Conservation (phyloP, 2,113 vertebrate genomes). For the Gallinago paraguaiae region DNA sequence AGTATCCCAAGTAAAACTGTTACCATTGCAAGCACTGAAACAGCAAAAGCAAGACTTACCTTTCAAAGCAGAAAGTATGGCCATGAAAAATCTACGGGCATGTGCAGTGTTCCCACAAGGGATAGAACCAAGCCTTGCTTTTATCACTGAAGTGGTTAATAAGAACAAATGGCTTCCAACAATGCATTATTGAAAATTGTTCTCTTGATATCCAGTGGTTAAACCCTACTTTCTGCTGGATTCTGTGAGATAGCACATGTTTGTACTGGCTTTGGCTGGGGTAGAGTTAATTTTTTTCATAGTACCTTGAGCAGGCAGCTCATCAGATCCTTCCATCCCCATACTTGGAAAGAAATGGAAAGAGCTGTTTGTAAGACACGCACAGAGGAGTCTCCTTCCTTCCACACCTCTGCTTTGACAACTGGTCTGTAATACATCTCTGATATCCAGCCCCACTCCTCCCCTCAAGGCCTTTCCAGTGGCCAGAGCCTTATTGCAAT, state of each 20-base stretch:
- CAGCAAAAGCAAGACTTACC: background rate
- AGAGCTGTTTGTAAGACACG: background rate
- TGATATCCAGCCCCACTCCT: background rate
- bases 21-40: background rate
- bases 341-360: background rate
- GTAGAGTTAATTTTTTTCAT: background rate
- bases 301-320: background rate
- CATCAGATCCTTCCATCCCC: background rate
- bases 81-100: background rate
- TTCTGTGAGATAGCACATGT: background rate
- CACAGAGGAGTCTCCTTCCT: background rate
- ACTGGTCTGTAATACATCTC: background rate
- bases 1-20: background rate
- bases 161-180: background rate
- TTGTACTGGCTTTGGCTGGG: background rate
- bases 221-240: background rate
- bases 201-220: background rate
- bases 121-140: background rate
- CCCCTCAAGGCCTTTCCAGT: background rate
- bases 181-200: background rate
- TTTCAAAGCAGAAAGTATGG: background rate
- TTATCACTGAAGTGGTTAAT: background rate
- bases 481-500: background rate
- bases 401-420: background rate
- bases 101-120: background rate